Evolutionary conservation across 2,888 invertebrate genomes (phyloP).

Genomic region (Ectropis crepuscularia): DNA sequence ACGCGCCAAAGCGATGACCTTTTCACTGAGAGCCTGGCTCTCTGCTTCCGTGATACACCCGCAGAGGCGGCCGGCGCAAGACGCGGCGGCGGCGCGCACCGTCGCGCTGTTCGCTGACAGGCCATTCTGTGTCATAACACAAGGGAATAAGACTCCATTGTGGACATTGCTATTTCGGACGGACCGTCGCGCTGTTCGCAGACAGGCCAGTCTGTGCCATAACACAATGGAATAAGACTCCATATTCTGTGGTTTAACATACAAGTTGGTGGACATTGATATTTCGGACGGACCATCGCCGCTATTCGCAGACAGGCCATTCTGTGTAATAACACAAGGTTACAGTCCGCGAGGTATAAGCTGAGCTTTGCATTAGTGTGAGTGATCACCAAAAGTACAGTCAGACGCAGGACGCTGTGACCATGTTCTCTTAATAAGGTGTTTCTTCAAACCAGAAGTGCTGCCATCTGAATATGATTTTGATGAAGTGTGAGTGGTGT

Average conservation of each 20-base stretch:
- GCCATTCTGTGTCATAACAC: conserved; percentile 81
- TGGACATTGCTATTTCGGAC: conserved; percentile 84
- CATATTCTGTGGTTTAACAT: no score
- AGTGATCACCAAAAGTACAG: no score
- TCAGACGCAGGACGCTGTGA: no score
- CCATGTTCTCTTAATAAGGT: no score
- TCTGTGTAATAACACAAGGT: conserved; percentile 64
- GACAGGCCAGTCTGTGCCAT: background rate
- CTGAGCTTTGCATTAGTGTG: no score
- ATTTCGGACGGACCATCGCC: conserved; percentile 93
- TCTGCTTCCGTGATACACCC: conserved; percentile 68
- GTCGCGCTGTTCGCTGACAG: conserved; percentile 90
- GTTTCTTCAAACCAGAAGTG: no score
- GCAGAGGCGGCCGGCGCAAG: conserved; percentile 95
- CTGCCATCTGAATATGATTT: no score
- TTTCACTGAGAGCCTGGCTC: conserved; percentile 68
- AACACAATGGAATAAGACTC: background rate
- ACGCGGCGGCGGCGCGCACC: conserved; percentile 97
- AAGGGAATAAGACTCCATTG: background rate
- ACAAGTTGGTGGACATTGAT: no score
- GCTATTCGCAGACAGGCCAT: conserved; percentile 90
- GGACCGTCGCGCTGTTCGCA: conserved; percentile 44
- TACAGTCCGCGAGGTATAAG: no score
- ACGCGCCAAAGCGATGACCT: conserved; percentile 64
- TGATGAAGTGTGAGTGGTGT: no score